Evolutionary conservation across 2,113 vertebrate genomes (phyloP).

Genomic region (Conger conger): DNA sequence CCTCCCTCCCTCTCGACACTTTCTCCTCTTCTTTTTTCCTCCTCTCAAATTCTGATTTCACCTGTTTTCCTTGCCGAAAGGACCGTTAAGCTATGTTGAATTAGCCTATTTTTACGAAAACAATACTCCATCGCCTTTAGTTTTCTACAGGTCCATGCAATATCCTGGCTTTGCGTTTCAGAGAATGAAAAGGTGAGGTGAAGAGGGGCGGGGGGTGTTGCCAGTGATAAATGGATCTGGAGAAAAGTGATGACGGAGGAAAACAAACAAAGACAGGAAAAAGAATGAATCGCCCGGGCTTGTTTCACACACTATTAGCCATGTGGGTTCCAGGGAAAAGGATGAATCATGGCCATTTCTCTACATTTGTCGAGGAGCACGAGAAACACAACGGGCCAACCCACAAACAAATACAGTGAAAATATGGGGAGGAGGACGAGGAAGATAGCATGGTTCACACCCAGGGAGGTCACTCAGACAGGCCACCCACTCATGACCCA

Average conservation of each 20-base stretch:
- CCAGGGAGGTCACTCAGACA: background rate
- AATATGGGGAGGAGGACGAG: too few species aligned
- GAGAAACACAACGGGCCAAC: background rate
- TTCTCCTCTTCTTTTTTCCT: too few species aligned
- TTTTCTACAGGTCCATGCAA: too few species aligned
- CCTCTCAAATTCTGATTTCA: too few species aligned
- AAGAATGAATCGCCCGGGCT: constrained; percentile 22
- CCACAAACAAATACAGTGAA: background rate
- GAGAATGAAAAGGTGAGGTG: background rate
- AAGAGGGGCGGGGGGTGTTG: background rate
- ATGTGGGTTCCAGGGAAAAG: constrained; percentile 11
- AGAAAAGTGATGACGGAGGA: background rate
- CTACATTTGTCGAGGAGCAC: background rate
- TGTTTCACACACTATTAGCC: constrained; percentile 26
- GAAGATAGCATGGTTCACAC: background rate
- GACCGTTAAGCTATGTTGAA: too few species aligned
- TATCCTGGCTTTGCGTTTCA: too few species aligned
- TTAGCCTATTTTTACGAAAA: too few species aligned
- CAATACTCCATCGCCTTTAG: too few species aligned
- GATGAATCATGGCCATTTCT: background rate
- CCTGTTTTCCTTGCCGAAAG: too few species aligned
- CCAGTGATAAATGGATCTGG: background rate
- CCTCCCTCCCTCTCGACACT: too few species aligned
- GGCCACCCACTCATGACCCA: too few species aligned
- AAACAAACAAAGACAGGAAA: constrained; percentile 13